Conservation (phyloP, 2,113 vertebrate genomes). For the Brevimyrus niger region DNA sequence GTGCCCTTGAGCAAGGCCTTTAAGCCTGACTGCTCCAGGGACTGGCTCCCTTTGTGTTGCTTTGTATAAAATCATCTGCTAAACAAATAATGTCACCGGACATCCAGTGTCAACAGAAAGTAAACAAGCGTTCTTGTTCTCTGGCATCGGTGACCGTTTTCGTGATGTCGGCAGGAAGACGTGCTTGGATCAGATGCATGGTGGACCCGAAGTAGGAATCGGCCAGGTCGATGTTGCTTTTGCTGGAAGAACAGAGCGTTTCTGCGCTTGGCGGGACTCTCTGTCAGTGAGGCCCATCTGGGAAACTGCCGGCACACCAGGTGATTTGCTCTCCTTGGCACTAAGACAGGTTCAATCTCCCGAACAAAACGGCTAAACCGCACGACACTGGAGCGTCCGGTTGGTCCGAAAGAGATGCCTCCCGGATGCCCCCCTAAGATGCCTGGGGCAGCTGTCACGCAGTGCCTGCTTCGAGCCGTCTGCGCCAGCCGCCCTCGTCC, state of each 20-base stretch:
- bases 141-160: conserved; percentile 39
- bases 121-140: conserved; percentile 47
- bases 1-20: neutral
- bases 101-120: neutral
- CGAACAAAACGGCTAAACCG: neutral
- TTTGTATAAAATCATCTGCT: neutral
- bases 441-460: neutral
- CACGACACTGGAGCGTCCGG: neutral
- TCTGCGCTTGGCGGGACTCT: neutral
- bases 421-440: neutral
- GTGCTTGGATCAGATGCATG: conserved; percentile 42
- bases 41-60: neutral
- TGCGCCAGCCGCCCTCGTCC: conserved; percentile 21
- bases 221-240: neutral
- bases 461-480: conserved; percentile 35
- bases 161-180: conserved; percentile 52
- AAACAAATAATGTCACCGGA: neutral
- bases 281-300: neutral
- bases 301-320: neutral
- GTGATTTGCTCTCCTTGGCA: neutral
- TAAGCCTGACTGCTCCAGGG: neutral
- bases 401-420: neutral
- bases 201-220: neutral
- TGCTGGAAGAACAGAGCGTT: neutral
- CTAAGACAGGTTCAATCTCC: neutral